Evolutionary conservation across 2,113 vertebrate species (phyloP), one percentile per base, ranked within the genome.

Genomic region (Turnix velox): DNA sequence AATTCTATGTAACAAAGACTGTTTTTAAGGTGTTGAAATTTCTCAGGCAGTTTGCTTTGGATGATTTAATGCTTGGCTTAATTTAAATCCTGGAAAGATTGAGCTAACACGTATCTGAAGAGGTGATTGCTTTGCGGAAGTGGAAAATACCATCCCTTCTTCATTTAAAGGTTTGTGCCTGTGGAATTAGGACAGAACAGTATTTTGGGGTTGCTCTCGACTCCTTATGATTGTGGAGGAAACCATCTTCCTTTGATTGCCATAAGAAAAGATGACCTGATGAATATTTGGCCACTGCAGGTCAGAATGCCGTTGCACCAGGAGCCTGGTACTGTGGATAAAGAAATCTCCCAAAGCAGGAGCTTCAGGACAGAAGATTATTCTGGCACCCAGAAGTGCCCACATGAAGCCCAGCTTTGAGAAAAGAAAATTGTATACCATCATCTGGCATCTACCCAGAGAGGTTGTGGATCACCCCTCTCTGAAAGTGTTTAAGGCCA

Each of bases 51-150:
- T 84, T 94, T 71, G 58, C 51, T 89, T 87, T 72, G 58, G 81
- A 49, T 71, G 43, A 85, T 91, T 94, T 95, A 94, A 84, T 87
- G 49, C 58, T 92, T 57, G 78, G 52, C 62, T 95, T 94, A 95
- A 87, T 92, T 94, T 95, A 94, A 93, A 85, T 87, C 77, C 79
- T 85, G 72, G 51, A 62, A 94, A 88, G 82, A 83, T 54, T 79
- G 78, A 85, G 62, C 67, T 91, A 83, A 91, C 0, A 0, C 24
- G 2, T 83, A 57, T 80, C 85, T 91, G 72, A 52, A 62, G 59
- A 83, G 12, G 63, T 66, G 93, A 80, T 85, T 94, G 75, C 87
- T 91, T 85, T 90, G 67, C 85, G 79, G 57, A 88, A 88, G 49
- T 85, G 71, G 67, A 90, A 95, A 90, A 88, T 66, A 79, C 42